Percentiles rank a stretch among this genome's conserved stretches.
Conservation (phyloP, 2,113 vertebrate species). For the Chascanopsetta lugubris region DNA sequence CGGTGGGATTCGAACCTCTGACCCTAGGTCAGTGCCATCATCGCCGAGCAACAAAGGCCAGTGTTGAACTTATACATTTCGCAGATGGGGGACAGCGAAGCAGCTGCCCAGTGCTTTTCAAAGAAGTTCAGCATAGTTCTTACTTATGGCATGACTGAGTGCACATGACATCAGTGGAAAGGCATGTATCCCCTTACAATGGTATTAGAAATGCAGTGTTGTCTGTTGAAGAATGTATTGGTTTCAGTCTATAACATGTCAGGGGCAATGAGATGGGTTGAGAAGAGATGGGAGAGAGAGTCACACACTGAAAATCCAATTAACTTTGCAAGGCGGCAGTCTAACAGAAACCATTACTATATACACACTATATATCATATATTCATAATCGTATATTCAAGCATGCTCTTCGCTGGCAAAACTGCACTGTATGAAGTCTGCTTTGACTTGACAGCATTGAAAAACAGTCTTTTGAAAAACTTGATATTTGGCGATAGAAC, state of each 20-base stretch:
- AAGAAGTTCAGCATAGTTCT: slow-evolving; percentile 28
- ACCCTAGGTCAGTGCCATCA: slow-evolving; percentile 53
- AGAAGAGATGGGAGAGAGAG: neutral
- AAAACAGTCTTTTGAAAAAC: slow-evolving; percentile 29
- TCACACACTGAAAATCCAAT: slow-evolving; percentile 11
- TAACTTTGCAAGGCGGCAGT: slow-evolving; percentile 13
- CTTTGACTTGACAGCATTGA: slow-evolving; percentile 21
- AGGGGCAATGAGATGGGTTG: slow-evolving; percentile 10
- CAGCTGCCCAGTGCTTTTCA: slow-evolving; percentile 58
- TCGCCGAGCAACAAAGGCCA: slow-evolving; percentile 54
- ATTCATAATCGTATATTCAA: neutral
- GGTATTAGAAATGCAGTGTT: slow-evolving; percentile 34
- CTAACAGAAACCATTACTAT: no score
- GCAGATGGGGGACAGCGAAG: slow-evolving; percentile 56
- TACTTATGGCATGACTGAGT: slow-evolving; percentile 38
- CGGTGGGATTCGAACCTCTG: slow-evolving; percentile 36
- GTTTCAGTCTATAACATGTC: slow-evolving; percentile 19
- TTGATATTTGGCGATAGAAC: slow-evolving; percentile 5
- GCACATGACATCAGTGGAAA: slow-evolving; percentile 59
- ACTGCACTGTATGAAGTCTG: slow-evolving; percentile 11
- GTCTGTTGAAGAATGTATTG: slow-evolving; percentile 11
- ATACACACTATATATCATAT: neutral
- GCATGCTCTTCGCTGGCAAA: slow-evolving; percentile 10
- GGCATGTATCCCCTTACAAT: slow-evolving; percentile 31
- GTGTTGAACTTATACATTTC: slow-evolving; percentile 51